Evolutionary conservation across 53 echinoderm and acorn worm genomes (phyloP), one percentile per base, ranked within the genome.

Genomic region (Echinometra lucunter): DNA sequence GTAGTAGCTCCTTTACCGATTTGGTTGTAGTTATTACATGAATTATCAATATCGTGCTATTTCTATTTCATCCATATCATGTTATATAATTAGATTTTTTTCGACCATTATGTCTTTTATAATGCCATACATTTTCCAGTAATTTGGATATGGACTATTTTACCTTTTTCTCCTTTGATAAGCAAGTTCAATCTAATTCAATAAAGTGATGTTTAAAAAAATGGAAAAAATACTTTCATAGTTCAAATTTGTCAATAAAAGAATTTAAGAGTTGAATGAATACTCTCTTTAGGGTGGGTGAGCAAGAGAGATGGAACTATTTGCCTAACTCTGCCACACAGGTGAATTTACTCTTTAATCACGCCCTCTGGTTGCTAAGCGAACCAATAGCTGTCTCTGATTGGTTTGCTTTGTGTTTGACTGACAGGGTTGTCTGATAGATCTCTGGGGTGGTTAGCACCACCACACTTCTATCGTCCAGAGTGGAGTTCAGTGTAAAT

Each of bases 301-400:
- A 13, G 72, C n/a, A 72, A 35, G 72, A 72, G 72, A 72, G 15
- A 30, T 15, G 5, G 12, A 72, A 72, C 12, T 60, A 1, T 88
- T 88, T 88, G 88, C 88, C 88, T 88, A 88, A 88, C 88, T 88
- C 55, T 88, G 55, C 88, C 17, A 88, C 88, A 88, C 49, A 88
- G 88, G 88, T 88, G 35, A 49, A 88, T 88, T 32, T n/a, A 85
- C 27, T 83, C 27, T 83, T 83, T 45, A 47, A 27, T 27, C 47
- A 47, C 85, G 85, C 85, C 85, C 85, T 85, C 85, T 85, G 2
- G 85, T 85, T 85, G 85, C 45, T 49, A n/a, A 49, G 85, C 6
- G n/a, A 85, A 45, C 11, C 28, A 28, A 85, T 47, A 85, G n/a
- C 4, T 9, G 30, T 49, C 85, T 85, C n/a, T 85, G 85, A 85